These are phyloP conservation scores for Coleophora deauratella DNA, from an alignment of 2,888 invertebrate genomes.

Conservation along the genomic window DNA sequence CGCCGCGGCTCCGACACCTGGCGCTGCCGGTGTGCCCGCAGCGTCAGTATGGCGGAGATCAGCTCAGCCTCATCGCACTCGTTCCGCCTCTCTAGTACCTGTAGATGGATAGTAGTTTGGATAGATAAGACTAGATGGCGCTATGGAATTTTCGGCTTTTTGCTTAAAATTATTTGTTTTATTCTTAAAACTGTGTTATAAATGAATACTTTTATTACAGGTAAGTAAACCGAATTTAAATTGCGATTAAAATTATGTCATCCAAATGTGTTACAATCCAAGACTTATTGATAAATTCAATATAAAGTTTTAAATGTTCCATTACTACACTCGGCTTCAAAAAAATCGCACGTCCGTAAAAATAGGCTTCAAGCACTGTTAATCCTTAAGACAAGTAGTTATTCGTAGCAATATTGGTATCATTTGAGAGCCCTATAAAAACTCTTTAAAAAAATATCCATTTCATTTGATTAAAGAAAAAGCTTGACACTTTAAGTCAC, in stretches of 20 bases:
- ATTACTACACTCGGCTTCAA: too few species aligned
- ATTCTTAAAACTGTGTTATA: background rate
- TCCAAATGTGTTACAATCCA: background rate
- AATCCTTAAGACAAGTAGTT: too few species aligned
- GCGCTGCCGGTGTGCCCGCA: slow-evolving; percentile 76
- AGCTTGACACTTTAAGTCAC: too few species aligned
- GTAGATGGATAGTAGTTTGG: background rate
- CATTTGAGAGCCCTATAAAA: too few species aligned
- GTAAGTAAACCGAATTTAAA: background rate
- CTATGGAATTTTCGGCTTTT: background rate
- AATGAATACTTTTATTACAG: background rate
- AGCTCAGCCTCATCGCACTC: slow-evolving; percentile 77
- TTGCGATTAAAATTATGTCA: background rate
- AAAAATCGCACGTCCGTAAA: too few species aligned
- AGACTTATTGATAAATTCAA: background rate
- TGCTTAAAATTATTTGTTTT: background rate
- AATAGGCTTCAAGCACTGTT: too few species aligned
- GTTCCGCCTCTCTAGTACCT: slow-evolving; percentile 74
- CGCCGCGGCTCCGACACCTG: slow-evolving; percentile 65
- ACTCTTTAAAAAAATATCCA: too few species aligned
- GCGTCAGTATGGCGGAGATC: slow-evolving; percentile 65
- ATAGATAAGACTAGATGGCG: background rate
- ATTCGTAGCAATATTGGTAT: too few species aligned
- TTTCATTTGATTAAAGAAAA: too few species aligned
- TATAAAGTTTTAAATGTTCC: too few species aligned